phyloP scores from a whole-genome alignment of 37 sponge, comb jelly and placozoan species.

The Axinella damicornis region DNA sequence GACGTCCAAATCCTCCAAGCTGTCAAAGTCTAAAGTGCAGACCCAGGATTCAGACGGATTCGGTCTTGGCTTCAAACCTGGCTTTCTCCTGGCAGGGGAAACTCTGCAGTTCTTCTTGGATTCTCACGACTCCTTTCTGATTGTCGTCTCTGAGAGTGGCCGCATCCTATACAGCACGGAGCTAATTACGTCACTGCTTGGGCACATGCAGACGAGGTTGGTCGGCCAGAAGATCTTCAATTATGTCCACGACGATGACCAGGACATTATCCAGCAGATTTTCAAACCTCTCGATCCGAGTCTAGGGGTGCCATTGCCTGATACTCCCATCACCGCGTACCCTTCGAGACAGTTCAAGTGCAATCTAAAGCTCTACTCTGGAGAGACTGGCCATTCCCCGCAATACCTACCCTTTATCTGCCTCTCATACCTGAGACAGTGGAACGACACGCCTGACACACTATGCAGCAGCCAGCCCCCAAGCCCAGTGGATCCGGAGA shows the following conservation, averaged over 20 bases:
- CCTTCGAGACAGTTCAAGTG: slow-evolving; percentile 5
- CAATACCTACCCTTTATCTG: slow-evolving; percentile 49
- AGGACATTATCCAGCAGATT: not conserved
- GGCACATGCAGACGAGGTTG: slow-evolving; percentile 42
- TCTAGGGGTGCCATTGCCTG: not conserved
- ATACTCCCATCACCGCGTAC: slow-evolving; percentile 25
- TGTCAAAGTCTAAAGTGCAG: not conserved
- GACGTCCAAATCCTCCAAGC: not conserved
- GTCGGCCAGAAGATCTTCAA: slow-evolving; percentile 62
- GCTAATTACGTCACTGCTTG: slow-evolving; percentile 50
- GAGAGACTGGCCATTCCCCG: slow-evolving; percentile 28
- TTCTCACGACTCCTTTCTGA: slow-evolving; percentile 49
- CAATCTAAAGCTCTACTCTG: slow-evolving; percentile 30
- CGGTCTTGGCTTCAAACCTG: not conserved
- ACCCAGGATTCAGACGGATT: not conserved
- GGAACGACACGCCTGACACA: slow-evolving; percentile 10
- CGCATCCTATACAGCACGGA: slow-evolving; percentile 66
- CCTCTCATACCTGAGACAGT: slow-evolving; percentile 53
- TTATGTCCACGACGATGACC: slow-evolving; percentile 47
- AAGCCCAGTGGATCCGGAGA: not conserved
- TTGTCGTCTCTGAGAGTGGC: slow-evolving; percentile 61
- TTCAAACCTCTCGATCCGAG: not conserved
- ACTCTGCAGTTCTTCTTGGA: slow-evolving; percentile 44
- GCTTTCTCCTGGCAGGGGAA: slow-evolving; percentile 9
- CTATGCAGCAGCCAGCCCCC: not conserved